A percentile compares a stretch with the other conserved stretches of the same genome.
Conservation (phyloP, 2,888 invertebrate species). For the Spisula subtruncata region DNA sequence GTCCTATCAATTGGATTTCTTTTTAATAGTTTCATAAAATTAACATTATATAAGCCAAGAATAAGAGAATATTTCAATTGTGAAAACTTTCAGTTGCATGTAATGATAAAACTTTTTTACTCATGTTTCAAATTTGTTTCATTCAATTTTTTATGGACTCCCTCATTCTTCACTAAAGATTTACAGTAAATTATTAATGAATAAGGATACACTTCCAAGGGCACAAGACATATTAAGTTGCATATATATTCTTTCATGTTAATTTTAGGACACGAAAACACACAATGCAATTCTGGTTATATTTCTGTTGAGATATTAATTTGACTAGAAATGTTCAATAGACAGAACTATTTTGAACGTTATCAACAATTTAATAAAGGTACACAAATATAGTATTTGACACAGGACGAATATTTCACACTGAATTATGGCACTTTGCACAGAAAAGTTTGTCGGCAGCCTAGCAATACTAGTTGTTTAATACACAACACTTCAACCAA, state of each 20-base stretch:
- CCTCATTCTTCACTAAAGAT: no score
- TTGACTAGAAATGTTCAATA: not conserved
- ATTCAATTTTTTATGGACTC: no score
- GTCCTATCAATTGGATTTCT: not conserved
- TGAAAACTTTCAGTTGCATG: no score
- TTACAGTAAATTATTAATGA: not conserved
- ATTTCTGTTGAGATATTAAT: not conserved
- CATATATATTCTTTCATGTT: not conserved
- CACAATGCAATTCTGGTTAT: constrained; percentile 3
- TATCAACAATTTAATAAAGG: not conserved
- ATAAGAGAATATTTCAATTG: no score
- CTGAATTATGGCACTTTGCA: constrained; percentile 22
- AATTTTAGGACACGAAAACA: not conserved
- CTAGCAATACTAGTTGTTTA: constrained; percentile 2
- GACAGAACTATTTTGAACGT: not conserved
- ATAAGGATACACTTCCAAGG: not conserved
- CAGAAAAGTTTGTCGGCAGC: constrained; percentile 5
- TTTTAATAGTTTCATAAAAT: not conserved
- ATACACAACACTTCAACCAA: not conserved
- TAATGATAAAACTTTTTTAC: no score
- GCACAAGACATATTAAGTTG: not conserved
- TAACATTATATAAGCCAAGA: no score
- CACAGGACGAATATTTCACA: constrained; percentile 1
- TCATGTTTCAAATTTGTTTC: no score
- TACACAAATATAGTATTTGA: not conserved